Evolutionary conservation across 2,888 invertebrate species (phyloP), one percentile per base, ranked within the genome.

Genomic region (Bombylius major): DNA sequence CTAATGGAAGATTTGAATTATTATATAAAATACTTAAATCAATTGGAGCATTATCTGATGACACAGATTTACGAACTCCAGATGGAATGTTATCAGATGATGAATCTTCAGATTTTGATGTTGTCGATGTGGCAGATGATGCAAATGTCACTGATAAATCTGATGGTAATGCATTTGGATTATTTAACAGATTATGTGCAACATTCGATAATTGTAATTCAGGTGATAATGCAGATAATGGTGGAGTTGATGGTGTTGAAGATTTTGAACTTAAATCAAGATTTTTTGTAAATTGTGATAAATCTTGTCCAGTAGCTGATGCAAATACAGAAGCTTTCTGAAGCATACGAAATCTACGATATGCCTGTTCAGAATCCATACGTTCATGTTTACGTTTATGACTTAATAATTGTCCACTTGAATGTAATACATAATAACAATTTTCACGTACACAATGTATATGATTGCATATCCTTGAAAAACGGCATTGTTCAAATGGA

Each of bases 321-420:
- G 69, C 70, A 8, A 50, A 49, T 1, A 56, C 51, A 6, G 67
- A 65, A 5, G 70, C 70, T 53, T 66, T 68, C 55, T 68, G 68
- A 23, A 63, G 57, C 59, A 64, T 62, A 52, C 72, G 75, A 58
- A 67, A 70, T 49, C 68, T 68, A 58, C 70, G 70, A 62, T 72
- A 73, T 1, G 71, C 70, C 57, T 70, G 79, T 69, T 97, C 96
- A 42, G 89, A 88, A 66, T 95, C 94, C 67, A 90, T 86, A 51
- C 96, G 82, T 73, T 98, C 97, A 73, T 98, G 98, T 70, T 96
- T 97, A 56, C 97, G 83, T 76, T 97, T 97, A 75, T 98, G 98
- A 11, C 96, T 94, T 73, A 94, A 91, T 62, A 98, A 83, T 72
- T 98, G 97, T 53, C 95, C 93, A 69, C 94, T 93, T 44, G 95